Conservation (phyloP, 2,888 invertebrate genomes). For the Phytoseiulus persimilis region DNA sequence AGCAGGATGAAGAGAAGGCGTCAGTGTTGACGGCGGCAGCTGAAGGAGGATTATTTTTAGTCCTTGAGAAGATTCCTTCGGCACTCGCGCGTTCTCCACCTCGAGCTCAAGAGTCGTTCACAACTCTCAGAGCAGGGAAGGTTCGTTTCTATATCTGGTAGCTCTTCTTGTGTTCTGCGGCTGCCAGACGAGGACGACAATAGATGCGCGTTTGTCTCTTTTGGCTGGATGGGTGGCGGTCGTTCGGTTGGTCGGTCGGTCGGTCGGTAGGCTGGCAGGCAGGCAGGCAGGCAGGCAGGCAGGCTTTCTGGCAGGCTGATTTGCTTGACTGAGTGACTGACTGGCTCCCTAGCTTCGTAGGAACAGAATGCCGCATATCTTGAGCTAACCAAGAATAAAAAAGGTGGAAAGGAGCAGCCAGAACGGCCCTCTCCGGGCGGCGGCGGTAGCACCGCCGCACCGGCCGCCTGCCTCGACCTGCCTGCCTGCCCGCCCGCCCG, state of each 20-base stretch:
- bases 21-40: background rate
- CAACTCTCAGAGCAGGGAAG: background rate
- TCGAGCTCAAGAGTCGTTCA: background rate
- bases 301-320: background rate
- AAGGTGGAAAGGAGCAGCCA: background rate
- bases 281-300: background rate
- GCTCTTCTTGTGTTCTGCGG: background rate
- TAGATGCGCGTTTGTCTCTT: background rate
- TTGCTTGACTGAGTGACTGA: background rate
- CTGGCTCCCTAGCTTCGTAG: background rate
- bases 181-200: background rate
- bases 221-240: background rate
- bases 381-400: slow-evolving; percentile 5
- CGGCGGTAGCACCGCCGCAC: background rate
- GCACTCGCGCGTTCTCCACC: background rate
- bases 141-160: background rate
- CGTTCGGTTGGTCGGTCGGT: background rate
- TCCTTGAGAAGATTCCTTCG: background rate
- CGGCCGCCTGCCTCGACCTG: background rate
- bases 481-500: background rate
- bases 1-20: background rate
- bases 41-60: background rate
- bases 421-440: background rate
- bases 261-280: background rate
- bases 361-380: background rate